Evolutionary conservation across 2,888 invertebrate species (phyloP), one percentile per base, ranked within the genome.

Genomic region (Andrena marginata): DNA sequence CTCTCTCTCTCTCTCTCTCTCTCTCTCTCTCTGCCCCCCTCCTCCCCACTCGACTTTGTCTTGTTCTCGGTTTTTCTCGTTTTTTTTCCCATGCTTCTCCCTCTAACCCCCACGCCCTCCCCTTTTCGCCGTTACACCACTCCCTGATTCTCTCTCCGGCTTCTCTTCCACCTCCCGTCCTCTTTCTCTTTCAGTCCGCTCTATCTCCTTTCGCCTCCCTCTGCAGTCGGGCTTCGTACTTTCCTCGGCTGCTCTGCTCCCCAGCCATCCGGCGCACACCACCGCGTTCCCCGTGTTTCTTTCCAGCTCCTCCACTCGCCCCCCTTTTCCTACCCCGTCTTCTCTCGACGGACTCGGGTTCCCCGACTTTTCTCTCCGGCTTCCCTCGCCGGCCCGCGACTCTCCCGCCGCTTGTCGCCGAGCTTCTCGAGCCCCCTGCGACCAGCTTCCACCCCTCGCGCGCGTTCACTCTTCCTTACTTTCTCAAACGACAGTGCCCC

Each of bases 1-100:
- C 82, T 74, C 73, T 81, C 71, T 59, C 68, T 70, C 49, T 59
- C 91, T 82, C 85, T 78, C 84, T 85, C 85, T 77, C 73, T 67
- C 75, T 86, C 82, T 74, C 73, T 81, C 75, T 72, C 76, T 29
- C 26, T 23, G 23, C 62, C 64, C 59, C 69, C 48, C 68, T 70
- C 54, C 62, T 20, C 74, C 62, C 35, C 42, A 13, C 63, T 73
- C 76, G 48, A 68, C 67, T 69, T 73, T 75, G 77, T 64, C 81
- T 73, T 70, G 33, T 62, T 29, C 59, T 31, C 77, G 23, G 31
- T 49, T 26, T 74, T 20, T 64, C 48, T 8, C n/a, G 26, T 23
- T 20, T 42, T 59, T 59, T 23, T n/a, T 20, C 63, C 48, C 48
- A 16, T 13, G 33, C 54, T 33, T 35, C 56, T 29, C 63, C 54